Percentiles rank a stretch among this genome's conserved stretches.
Conservation (phyloP, 2,888 invertebrate species). For the Pandemis corylana region DNA sequence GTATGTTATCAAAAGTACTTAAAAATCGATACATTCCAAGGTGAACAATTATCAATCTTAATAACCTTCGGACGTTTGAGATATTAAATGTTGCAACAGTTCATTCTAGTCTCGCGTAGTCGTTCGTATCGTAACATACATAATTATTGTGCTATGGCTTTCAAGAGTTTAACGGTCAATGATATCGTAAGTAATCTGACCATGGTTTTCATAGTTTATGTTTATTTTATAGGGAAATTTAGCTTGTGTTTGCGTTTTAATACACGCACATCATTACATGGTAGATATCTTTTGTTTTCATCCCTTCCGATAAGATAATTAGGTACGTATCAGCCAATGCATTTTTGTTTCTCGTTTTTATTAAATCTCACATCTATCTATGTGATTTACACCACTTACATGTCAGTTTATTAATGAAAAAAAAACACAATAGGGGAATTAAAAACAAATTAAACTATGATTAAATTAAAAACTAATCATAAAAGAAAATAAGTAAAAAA, state of each 20-base stretch:
- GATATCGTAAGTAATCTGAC: slow-evolving; percentile 27
- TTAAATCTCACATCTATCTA: too few species aligned
- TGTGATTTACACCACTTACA: too few species aligned
- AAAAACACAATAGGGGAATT: too few species aligned
- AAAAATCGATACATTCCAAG: slow-evolving; percentile 9
- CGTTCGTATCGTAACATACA: neutral
- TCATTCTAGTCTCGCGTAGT: neutral
- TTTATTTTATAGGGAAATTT: neutral
- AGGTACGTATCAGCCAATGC: too few species aligned
- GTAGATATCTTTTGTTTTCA: neutral
- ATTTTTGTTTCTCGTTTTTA: too few species aligned
- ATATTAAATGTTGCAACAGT: slow-evolving; percentile 11
- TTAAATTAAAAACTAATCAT: too few species aligned
- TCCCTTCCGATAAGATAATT: too few species aligned
- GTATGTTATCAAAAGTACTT: slow-evolving; percentile 12
- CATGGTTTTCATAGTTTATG: neutral
- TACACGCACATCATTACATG: neutral
- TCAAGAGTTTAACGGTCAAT: slow-evolving; percentile 19
- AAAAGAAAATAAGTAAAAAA: too few species aligned
- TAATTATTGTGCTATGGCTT: slow-evolving; percentile 20
- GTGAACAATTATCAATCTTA: slow-evolving; percentile 24
- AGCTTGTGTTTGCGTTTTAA: neutral
- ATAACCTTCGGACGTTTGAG: neutral
- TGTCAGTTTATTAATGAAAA: too few species aligned
- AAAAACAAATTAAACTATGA: too few species aligned